Conservation (phyloP, 2,888 invertebrate species). For the Adelognathus sp. region DNA sequence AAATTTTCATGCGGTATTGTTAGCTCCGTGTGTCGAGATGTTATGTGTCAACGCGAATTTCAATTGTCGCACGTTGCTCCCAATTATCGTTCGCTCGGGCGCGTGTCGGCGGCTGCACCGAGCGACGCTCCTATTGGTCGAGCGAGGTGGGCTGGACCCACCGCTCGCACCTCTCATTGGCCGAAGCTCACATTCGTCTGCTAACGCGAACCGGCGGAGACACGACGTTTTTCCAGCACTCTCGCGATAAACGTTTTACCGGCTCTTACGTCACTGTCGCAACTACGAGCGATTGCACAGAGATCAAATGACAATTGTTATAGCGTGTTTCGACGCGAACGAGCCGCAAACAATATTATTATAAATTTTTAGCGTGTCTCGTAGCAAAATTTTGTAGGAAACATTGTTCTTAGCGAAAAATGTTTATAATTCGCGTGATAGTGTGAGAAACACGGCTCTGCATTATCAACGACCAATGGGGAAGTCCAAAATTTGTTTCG, state of each 20-base stretch:
- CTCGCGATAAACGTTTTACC: background rate
- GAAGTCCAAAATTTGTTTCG: too few relatives aligned
- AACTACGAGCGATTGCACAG: too few relatives aligned
- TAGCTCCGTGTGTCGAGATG: slow-evolving; percentile 17
- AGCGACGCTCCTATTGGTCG: slow-evolving; percentile 59
- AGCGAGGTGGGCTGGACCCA: slow-evolving; percentile 62
- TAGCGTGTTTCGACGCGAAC: too few relatives aligned
- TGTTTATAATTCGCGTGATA: too few relatives aligned
- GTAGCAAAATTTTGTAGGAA: too few relatives aligned
- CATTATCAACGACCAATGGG: too few relatives aligned
- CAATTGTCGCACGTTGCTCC: slow-evolving; percentile 64
- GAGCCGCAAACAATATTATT: too few relatives aligned
- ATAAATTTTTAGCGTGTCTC: too few relatives aligned
- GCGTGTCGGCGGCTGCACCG: background rate
- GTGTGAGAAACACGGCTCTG: too few relatives aligned
- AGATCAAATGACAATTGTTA: too few relatives aligned
- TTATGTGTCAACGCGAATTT: slow-evolving; percentile 60
- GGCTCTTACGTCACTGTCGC: background rate
- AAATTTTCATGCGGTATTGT: slow-evolving; percentile 25
- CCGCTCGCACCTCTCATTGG: slow-evolving; percentile 58
- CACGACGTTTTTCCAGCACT: background rate
- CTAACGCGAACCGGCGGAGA: background rate
- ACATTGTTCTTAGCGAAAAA: too few relatives aligned
- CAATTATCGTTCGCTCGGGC: slow-evolving; percentile 41
- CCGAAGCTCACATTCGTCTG: slow-evolving; percentile 37